phyloP scores from a whole-genome alignment of 2,888 invertebrate genomes.

The Lasioglossum marginatum region DNA sequence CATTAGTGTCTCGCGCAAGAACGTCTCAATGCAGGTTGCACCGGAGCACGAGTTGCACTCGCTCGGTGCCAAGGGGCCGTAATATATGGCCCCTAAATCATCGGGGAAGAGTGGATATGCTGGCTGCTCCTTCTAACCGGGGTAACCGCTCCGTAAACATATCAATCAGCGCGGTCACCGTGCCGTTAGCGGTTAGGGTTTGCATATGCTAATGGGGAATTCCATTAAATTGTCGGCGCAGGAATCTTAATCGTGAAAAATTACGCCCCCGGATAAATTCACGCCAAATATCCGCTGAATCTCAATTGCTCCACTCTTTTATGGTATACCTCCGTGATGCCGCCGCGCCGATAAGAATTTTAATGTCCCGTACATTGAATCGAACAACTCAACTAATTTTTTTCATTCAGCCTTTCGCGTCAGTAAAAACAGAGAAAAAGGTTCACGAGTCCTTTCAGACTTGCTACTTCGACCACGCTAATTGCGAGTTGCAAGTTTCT shows the following conservation, averaged over 20 bases:
- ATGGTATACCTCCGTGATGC: background rate
- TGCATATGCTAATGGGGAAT: slow-evolving; percentile 36
- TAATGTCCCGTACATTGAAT: background rate
- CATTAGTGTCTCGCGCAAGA: slow-evolving; percentile 40
- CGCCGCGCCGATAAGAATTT: background rate
- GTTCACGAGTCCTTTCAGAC: background rate
- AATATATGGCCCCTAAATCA: slow-evolving; percentile 85
- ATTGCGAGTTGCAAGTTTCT: background rate
- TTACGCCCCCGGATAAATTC: slow-evolving; percentile 14
- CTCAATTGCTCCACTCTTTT: background rate
- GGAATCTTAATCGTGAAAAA: slow-evolving; percentile 19
- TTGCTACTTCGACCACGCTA: background rate
- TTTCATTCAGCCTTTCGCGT: background rate
- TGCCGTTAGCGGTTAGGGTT: slow-evolving; percentile 17
- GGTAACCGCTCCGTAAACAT: slow-evolving; percentile 83
- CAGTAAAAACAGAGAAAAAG: background rate
- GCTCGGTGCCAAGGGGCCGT: slow-evolving; percentile 80
- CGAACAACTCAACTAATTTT: background rate
- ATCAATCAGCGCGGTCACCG: slow-evolving; percentile 79
- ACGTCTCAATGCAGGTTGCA: slow-evolving; percentile 78
- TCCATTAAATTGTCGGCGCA: background rate
- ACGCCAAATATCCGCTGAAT: slow-evolving; percentile 1
- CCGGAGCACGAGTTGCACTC: slow-evolving; percentile 73
- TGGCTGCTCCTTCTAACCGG: slow-evolving; percentile 78
- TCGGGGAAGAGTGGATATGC: slow-evolving; percentile 79